phyloP scores from a whole-genome alignment of 2,113 vertebrate species.

The Peromyscus polionotus region DNA sequence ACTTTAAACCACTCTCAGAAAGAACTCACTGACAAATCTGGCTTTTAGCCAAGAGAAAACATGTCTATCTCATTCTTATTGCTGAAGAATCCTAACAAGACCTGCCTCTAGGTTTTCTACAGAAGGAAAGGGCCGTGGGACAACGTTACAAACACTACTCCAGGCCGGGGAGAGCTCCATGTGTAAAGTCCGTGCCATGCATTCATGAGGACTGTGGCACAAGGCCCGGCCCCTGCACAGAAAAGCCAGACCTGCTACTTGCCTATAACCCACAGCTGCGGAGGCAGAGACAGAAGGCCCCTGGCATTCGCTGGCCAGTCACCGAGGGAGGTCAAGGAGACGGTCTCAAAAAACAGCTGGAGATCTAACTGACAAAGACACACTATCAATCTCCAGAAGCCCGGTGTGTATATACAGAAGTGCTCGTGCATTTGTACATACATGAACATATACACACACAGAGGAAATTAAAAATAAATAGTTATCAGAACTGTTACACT shows the following conservation, averaged over 20 bases:
- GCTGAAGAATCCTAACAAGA: neutral
- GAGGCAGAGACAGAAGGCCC: neutral
- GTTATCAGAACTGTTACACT: neutral
- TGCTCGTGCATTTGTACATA: too few species aligned
- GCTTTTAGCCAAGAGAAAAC: constrained; percentile 28
- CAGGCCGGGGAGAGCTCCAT: neutral
- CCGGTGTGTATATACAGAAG: neutral
- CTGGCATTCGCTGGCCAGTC: neutral
- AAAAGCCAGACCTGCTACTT: neutral
- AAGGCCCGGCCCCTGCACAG: neutral
- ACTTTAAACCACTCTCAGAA: constrained; percentile 12
- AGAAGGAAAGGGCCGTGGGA: neutral
- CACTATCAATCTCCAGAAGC: neutral
- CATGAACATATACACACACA: neutral
- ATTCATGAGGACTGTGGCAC: neutral
- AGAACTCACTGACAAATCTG: neutral
- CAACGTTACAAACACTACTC: neutral
- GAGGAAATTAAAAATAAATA: neutral
- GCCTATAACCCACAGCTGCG: neutral
- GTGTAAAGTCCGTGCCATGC: neutral
- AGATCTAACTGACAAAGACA: too few species aligned
- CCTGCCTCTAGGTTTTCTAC: neutral
- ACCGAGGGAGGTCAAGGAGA: neutral
- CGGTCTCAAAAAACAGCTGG: neutral
- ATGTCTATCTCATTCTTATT: neutral